Evolutionary conservation across 2,113 vertebrate genomes (phyloP).

Genomic region (Porphyrio hochstetteri): DNA sequence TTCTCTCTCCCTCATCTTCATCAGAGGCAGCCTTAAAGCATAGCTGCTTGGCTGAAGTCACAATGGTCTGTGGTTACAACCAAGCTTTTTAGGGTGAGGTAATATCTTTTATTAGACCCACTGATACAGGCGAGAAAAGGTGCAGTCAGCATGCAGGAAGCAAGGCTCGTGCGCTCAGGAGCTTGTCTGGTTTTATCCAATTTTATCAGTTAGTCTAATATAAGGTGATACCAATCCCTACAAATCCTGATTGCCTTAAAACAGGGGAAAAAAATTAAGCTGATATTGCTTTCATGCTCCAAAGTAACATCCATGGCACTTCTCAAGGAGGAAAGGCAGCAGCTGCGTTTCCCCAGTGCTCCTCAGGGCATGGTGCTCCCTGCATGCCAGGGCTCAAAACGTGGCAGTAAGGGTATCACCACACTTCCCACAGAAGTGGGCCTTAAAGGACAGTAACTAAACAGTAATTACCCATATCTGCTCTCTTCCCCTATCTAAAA

Average conservation of each 20-base stretch:
- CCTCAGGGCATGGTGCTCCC: not conserved
- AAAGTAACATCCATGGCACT: not conserved
- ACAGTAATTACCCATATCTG: not conserved
- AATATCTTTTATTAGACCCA: not conserved
- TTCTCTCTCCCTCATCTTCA: not conserved
- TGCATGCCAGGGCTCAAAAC: not conserved
- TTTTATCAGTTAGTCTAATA: not conserved
- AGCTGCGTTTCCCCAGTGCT: not conserved
- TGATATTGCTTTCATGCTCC: not conserved
- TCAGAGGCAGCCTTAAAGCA: not conserved
- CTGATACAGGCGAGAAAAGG: not conserved
- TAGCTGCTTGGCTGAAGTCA: not conserved
- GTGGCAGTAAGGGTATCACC: not conserved
- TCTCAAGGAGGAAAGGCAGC: not conserved
- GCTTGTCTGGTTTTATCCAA: not conserved
- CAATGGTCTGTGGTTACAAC: slow-evolving; percentile 27
- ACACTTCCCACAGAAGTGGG: not conserved
- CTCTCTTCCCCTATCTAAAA: slow-evolving; percentile 26
- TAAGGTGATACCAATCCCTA: not conserved
- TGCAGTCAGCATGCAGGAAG: not conserved
- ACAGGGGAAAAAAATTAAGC: not conserved
- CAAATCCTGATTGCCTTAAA: not conserved
- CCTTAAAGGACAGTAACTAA: not conserved
- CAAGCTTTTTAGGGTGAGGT: slow-evolving; percentile 3
- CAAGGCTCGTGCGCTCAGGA: not conserved